phyloP scores from a whole-genome alignment of 2,888 invertebrate genomes.

The Meta bourneti region DNA sequence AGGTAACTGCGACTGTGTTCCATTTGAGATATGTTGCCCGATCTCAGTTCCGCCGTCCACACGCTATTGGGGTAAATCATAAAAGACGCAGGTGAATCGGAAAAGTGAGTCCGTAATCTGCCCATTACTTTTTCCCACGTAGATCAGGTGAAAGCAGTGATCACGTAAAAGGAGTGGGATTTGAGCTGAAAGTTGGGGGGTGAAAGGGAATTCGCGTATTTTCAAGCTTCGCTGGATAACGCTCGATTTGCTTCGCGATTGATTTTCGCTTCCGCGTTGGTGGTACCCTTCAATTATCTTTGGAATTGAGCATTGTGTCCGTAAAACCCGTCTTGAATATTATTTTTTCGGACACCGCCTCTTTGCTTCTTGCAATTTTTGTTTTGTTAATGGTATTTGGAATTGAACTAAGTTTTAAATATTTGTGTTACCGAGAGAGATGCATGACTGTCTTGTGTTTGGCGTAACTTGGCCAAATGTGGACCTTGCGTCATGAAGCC shows the following conservation, averaged over 20 bases:
- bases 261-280: not conserved
- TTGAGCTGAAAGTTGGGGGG: not conserved
- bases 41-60: not conserved
- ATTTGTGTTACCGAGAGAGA: no score
- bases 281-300: not conserved
- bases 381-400: no score
- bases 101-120: not conserved
- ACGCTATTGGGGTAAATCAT: not conserved
- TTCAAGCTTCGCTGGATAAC: not conserved
- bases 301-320: not conserved
- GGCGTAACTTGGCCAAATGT: no score
- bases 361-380: no score
- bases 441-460: no score
- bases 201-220: constrained; percentile 7
- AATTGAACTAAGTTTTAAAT: no score
- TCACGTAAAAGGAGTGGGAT: not conserved
- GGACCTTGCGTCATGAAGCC: no score
- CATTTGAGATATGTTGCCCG: constrained; percentile 4
- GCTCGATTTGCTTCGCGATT: not conserved
- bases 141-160: not conserved
- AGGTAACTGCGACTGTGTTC: not conserved
- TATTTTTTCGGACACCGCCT: no score
- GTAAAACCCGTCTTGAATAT: no score
- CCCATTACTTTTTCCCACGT: not conserved
- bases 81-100: constrained; percentile 18